Evolutionary conservation across 2,888 invertebrate species (phyloP).

Genomic region (Melitaea athalia): DNA sequence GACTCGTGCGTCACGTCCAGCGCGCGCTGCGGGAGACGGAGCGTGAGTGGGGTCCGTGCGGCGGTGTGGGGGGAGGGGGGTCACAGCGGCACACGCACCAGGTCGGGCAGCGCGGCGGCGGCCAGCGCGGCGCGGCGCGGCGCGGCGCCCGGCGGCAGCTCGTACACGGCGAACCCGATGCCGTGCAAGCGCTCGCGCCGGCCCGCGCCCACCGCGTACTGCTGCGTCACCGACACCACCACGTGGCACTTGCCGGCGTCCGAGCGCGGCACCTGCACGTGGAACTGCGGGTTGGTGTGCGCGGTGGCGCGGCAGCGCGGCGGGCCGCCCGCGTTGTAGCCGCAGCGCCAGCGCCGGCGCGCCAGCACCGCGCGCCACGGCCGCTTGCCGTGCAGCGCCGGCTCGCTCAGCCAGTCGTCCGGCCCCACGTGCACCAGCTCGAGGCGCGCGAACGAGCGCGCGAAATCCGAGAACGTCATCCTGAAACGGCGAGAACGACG

Average conservation of each 20-base stretch:
- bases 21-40: slow-evolving; percentile 67
- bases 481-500: slow-evolving; percentile 55
- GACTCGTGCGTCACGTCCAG: slow-evolving; percentile 86
- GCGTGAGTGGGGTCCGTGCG: background rate
- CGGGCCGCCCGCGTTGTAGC: slow-evolving; percentile 88
- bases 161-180: slow-evolving; percentile 88
- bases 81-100: slow-evolving; percentile 16
- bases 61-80: background rate
- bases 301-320: slow-evolving; percentile 80
- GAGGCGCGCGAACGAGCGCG: slow-evolving; percentile 84
- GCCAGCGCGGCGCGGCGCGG: slow-evolving; percentile 44
- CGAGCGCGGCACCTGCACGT: slow-evolving; percentile 38
- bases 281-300: slow-evolving; percentile 80
- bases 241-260: slow-evolving; percentile 85
- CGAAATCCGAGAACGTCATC: slow-evolving; percentile 88
- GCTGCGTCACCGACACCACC: slow-evolving; percentile 87
- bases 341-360: slow-evolving; percentile 84
- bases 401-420: slow-evolving; percentile 88
- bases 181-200: slow-evolving; percentile 79
- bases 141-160: slow-evolving; percentile 81
- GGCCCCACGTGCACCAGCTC: slow-evolving; percentile 89
- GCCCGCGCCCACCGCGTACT: slow-evolving; percentile 76
- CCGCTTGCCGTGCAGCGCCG: slow-evolving; percentile 84
- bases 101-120: slow-evolving; percentile 34
- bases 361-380: slow-evolving; percentile 88